phyloP scores from a whole-genome alignment of 2,797 vertebrate genomes.

The Molossus molossus region DNA sequence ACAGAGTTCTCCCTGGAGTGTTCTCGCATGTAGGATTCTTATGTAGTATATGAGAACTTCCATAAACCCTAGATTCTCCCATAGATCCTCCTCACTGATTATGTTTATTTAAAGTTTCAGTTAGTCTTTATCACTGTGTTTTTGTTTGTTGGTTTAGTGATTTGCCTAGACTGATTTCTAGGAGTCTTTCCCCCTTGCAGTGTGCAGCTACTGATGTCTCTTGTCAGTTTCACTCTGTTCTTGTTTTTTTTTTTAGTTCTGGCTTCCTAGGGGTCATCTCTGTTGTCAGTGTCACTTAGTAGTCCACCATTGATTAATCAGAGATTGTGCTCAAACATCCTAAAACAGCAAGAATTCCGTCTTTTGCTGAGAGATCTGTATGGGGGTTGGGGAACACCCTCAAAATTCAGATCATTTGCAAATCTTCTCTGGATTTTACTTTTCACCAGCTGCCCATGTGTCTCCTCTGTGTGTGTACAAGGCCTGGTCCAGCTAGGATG shows the following conservation, averaged over 20 bases:
- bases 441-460: neutral
- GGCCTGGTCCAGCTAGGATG: neutral
- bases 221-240: neutral
- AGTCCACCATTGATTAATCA: neutral
- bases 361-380: neutral
- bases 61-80: neutral
- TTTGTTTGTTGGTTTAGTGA: constrained; percentile 23
- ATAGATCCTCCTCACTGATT: neutral
- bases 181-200: neutral
- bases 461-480: neutral
- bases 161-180: neutral
- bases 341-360: neutral
- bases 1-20: neutral
- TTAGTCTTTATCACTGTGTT: neutral
- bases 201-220: neutral
- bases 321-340: neutral
- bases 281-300: neutral
- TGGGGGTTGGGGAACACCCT: neutral
- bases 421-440: neutral
- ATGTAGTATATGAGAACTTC: neutral
- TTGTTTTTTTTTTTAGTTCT: neutral
- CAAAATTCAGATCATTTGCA: neutral
- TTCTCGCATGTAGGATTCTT: neutral
- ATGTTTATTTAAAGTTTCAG: neutral
- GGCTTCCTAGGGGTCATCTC: neutral